Percentiles rank a stretch among this genome's conserved stretches.
Evolutionary conservation across 2,113 vertebrate species (phyloP).

Genomic region (Leucoraja erinaceus): DNA sequence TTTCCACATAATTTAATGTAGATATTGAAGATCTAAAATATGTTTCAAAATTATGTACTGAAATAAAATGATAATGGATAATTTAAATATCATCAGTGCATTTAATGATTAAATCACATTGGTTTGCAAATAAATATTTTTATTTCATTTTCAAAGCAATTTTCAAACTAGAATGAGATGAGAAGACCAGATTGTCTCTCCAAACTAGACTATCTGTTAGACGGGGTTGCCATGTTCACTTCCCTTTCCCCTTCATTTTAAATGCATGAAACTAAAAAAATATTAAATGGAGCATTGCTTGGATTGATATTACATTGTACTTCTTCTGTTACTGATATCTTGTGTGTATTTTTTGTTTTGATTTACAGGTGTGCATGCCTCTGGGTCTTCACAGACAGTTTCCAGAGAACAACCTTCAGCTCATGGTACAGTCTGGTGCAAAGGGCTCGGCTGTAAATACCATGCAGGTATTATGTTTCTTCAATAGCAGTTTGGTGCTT

Average conservation of each 20-base stretch:
- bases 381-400: conserved; percentile 82
- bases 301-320: not conserved
- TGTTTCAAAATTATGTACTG: not conserved
- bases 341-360: not conserved
- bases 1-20: not conserved
- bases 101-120: not conserved
- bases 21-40: not conserved
- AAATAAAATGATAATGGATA: not conserved
- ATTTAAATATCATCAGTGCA: not conserved
- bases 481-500: not conserved
- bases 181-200: not conserved
- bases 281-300: not conserved
- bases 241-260: not conserved
- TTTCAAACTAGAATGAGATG: not conserved
- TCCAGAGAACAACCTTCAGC: conserved; percentile 91
- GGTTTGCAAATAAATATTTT: not conserved
- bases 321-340: not conserved
- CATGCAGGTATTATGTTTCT: conserved; percentile 72
- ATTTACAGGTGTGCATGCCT: conserved; percentile 83
- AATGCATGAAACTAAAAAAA: not conserved
- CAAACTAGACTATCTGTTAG: not conserved
- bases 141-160: not conserved
- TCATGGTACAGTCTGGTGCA: conserved; percentile 97
- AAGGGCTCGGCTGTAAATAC: conserved; percentile 97
- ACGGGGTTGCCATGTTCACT: not conserved